These are phyloP conservation scores for Bombus picipes DNA, from an alignment of 1,140 invertebrate species.

Conservation along the genomic window DNA sequence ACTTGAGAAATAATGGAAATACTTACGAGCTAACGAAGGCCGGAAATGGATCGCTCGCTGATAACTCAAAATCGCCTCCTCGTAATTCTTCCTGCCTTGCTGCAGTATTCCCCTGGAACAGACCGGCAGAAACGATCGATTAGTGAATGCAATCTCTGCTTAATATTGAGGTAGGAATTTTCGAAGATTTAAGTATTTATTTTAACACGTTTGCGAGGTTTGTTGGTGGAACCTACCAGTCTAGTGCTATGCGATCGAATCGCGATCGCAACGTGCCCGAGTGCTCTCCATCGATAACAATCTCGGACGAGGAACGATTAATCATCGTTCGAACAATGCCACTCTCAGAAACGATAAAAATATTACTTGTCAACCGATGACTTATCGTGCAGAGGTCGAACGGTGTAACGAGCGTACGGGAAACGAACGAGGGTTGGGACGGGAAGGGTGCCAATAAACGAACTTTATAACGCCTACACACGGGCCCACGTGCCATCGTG, in stretches of 20 bases:
- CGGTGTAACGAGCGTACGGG: conserved; percentile 35
- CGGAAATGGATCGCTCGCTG: conserved; percentile 96
- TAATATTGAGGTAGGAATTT: neutral
- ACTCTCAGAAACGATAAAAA: conserved; percentile 68
- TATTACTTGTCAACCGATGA: conserved; percentile 67
- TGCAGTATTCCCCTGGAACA: conserved; percentile 94
- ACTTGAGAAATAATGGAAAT: conserved; percentile 39
- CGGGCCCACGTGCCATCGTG: neutral
- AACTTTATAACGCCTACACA: conserved; percentile 49
- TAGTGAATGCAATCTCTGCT: neutral
- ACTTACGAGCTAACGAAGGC: conserved; percentile 97
- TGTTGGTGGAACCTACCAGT: neutral
- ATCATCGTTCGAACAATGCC: conserved; percentile 63
- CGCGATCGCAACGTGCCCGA: neutral
- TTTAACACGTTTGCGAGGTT: neutral
- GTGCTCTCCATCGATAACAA: conserved; percentile 41
- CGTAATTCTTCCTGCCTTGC: conserved; percentile 93
- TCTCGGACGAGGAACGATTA: conserved; percentile 51
- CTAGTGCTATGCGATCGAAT: neutral
- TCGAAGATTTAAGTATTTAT: neutral
- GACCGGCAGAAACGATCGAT: conserved; percentile 22
- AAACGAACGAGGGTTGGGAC: conserved; percentile 12
- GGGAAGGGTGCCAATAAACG: conserved; percentile 52
- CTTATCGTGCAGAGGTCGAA: conserved; percentile 53
- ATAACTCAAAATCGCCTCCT: conserved; percentile 96